Conservation (phyloP, 2,113 vertebrate genomes). For the Oryzias celebensis region DNA sequence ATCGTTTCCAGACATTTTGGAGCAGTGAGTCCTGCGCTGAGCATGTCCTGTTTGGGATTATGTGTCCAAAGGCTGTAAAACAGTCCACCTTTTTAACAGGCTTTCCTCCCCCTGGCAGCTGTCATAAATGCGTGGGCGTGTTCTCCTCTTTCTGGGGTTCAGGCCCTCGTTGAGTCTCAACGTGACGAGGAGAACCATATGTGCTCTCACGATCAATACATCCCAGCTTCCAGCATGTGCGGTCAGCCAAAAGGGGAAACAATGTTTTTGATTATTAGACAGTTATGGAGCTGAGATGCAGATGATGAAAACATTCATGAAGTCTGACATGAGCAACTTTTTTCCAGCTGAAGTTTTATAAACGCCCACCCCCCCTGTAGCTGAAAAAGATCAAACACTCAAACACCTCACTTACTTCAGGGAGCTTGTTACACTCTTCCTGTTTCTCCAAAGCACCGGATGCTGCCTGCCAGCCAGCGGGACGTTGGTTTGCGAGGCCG, state of each 20-base stretch:
- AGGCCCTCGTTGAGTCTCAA: slow-evolving; percentile 11
- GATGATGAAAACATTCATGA: slow-evolving; percentile 24
- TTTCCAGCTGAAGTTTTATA: slow-evolving; percentile 23
- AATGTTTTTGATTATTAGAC: too few species aligned
- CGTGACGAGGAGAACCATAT: slow-evolving; percentile 57
- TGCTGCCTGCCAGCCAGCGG: slow-evolving; percentile 39
- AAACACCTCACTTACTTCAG: slow-evolving; percentile 50
- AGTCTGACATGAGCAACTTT: slow-evolving; percentile 23
- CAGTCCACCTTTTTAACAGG: slow-evolving; percentile 46
- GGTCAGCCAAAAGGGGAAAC: slow-evolving; percentile 19
- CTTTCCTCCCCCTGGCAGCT: slow-evolving; percentile 46
- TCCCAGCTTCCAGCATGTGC: slow-evolving; percentile 57
- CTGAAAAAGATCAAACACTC: slow-evolving; percentile 60
- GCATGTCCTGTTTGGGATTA: slow-evolving; percentile 43
- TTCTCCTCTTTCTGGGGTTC: slow-evolving; percentile 12
- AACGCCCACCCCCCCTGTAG: slow-evolving; percentile 40
- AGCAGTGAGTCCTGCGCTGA: slow-evolving; percentile 23
- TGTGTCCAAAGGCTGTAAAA: slow-evolving; percentile 61
- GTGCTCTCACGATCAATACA: slow-evolving; percentile 58
- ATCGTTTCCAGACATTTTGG: slow-evolving; percentile 54
- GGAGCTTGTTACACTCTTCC: slow-evolving; percentile 66
- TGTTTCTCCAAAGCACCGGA: slow-evolving; percentile 63
- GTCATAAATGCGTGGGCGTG: slow-evolving; percentile 18
- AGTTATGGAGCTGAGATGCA: slow-evolving; percentile 9
- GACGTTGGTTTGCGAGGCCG: slow-evolving; percentile 23